Conservation (phyloP, 30 jellyfish, hydroid and myxozoan species). For the Catostylus mosaicus region DNA sequence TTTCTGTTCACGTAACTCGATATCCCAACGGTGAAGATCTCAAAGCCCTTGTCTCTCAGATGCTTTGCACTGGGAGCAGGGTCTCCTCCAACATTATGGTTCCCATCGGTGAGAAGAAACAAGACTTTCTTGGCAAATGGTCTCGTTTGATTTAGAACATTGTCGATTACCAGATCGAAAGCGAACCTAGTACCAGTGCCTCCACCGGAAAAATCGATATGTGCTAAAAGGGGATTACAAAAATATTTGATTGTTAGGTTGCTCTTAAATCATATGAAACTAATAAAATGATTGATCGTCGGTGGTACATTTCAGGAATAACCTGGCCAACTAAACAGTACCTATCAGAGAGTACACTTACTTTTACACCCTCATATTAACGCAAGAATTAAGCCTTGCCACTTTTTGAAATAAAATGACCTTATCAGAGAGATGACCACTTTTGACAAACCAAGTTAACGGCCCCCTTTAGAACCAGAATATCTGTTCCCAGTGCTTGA, state of each 20-base stretch:
- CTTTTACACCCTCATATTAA: no score
- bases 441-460: no score
- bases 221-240: slow-evolving; percentile 17
- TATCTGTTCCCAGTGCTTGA: no score
- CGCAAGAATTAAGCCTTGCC: no score
- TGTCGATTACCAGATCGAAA: slow-evolving; percentile 29
- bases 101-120: slow-evolving; percentile 76
- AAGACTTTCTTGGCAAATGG: slow-evolving; percentile 66
- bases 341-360: no score
- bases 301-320: no score
- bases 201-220: slow-evolving; percentile 65
- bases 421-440: no score
- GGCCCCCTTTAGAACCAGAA: no score
- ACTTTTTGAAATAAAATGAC: no score
- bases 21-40: slow-evolving; percentile 68
- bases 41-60: slow-evolving; percentile 44
- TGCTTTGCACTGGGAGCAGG: slow-evolving; percentile 50
- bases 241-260: neutral
- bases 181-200: slow-evolving; percentile 77
- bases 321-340: no score
- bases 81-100: slow-evolving; percentile 68
- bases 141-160: slow-evolving; percentile 57
- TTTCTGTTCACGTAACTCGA: slow-evolving; percentile 41
- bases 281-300: no score
- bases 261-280: no score